These are phyloP conservation scores for Hetaerina titia DNA, from an alignment of 2,888 invertebrate genomes.

Conservation along the genomic window DNA sequence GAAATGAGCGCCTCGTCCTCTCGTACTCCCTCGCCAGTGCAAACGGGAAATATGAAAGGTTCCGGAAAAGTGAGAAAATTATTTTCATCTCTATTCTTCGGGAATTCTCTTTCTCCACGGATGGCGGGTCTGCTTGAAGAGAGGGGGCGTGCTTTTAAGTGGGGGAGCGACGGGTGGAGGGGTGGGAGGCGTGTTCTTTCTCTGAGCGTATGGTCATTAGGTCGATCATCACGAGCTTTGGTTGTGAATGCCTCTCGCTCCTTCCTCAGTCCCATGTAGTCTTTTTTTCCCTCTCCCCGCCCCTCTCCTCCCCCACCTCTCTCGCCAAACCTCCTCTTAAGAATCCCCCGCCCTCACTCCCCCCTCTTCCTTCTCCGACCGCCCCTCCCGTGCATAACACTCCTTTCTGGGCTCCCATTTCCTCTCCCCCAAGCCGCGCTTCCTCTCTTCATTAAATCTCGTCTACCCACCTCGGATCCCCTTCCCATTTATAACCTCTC, in stretches of 20 bases:
- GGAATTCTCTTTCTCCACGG: not conserved
- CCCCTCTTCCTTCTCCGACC: not conserved
- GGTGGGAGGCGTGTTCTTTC: conserved; percentile 19
- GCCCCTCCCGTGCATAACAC: conserved; percentile 69
- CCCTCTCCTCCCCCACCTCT: conserved; percentile 69
- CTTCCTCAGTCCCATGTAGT: not conserved
- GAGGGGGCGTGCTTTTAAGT: not conserved
- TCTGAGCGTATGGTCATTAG: conserved; percentile 40
- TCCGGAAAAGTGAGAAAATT: conserved; percentile 37
- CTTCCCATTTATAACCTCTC: conserved; percentile 66
- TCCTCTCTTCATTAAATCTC: conserved; percentile 68
- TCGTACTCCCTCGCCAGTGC: not conserved
- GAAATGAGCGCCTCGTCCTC: conserved; percentile 18
- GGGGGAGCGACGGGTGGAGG: not conserved
- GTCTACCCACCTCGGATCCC: conserved; percentile 61
- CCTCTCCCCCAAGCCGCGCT: conserved; percentile 68
- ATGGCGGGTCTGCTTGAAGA: not conserved
- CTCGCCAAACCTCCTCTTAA: not conserved
- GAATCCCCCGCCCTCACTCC: conserved; percentile 14
- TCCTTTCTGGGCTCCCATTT: conserved; percentile 69
- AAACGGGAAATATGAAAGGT: conserved; percentile 14
- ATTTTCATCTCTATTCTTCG: conserved; percentile 33
- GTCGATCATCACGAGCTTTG: conserved; percentile 61
- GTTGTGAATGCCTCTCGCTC: conserved; percentile 27
- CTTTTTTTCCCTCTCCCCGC: not conserved